Evolutionary conservation across 2,888 invertebrate species (phyloP).

Genomic region (Arrhopalites spinosus): DNA sequence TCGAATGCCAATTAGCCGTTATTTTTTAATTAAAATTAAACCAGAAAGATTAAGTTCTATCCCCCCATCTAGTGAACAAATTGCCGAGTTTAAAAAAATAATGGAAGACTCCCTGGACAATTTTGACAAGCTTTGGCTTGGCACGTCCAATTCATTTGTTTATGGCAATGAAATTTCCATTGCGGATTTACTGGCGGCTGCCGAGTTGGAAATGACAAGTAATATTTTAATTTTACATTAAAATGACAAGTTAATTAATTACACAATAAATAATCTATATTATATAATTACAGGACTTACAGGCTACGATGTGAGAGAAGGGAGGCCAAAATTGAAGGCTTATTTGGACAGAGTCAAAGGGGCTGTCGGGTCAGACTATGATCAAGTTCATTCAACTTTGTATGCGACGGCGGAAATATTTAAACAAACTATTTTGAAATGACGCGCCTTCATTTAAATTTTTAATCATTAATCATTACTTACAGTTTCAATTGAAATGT

Average conservation of each 20-base stretch:
- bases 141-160: too few relatives aligned
- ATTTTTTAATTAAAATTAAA: neutral
- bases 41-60: neutral
- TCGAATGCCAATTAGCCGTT: neutral
- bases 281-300: constrained; percentile 65
- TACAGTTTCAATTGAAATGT: too few relatives aligned
- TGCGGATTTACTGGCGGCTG: neutral
- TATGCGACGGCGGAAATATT: constrained; percentile 60
- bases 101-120: too few relatives aligned
- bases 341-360: constrained; percentile 70
- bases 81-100: neutral
- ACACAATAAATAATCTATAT: neutral
- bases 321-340: constrained; percentile 66
- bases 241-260: too few relatives aligned
- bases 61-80: neutral
- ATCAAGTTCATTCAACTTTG: constrained; percentile 64
- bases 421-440: too few relatives aligned
- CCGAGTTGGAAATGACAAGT: neutral
- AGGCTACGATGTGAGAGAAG: constrained; percentile 68
- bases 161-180: neutral
- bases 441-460: too few relatives aligned
- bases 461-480: too few relatives aligned
- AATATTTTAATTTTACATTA: too few relatives aligned
- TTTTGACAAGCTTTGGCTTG: too few relatives aligned
- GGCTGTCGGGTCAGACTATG: constrained; percentile 59